Conservation (phyloP, 2,888 invertebrate species). For the Tinea trinotella region DNA sequence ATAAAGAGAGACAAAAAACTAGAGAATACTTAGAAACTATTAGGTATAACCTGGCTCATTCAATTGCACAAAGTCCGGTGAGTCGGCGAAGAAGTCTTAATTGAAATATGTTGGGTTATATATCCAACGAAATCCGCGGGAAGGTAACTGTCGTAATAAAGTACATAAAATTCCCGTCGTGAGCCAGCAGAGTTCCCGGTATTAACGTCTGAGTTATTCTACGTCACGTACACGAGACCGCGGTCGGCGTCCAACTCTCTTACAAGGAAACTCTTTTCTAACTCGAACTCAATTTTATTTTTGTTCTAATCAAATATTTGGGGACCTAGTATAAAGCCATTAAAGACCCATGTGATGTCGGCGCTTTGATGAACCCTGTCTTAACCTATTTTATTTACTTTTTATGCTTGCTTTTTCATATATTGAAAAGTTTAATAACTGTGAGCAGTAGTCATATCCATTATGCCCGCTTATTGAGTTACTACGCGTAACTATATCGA, state of each 20-base stretch:
- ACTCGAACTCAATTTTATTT: slow-evolving; percentile 1
- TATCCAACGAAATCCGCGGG: slow-evolving; percentile 10
- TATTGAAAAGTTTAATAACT: no score
- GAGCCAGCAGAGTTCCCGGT: slow-evolving; percentile 32
- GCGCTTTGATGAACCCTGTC: no score
- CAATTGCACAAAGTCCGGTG: background rate
- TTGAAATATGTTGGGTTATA: slow-evolving; percentile 13
- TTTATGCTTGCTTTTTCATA: no score
- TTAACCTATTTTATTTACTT: no score
- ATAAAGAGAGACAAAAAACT: no score
- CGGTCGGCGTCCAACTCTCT: slow-evolving; percentile 14
- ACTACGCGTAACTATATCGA: no score
- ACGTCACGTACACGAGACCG: slow-evolving; percentile 39
- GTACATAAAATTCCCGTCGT: slow-evolving; percentile 50
- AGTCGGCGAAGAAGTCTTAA: background rate
- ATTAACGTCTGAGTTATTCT: slow-evolving; percentile 54
- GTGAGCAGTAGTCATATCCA: no score
- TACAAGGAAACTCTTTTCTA: background rate
- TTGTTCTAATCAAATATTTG: no score
- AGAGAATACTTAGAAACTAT: no score
- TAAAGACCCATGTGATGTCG: no score
- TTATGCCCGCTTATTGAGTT: no score
- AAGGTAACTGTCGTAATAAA: slow-evolving; percentile 32
- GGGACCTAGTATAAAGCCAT: no score
- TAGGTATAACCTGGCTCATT: background rate